A percentile compares a stretch with the other conserved stretches of the same genome.
These are phyloP conservation scores for Lipophrys pholis DNA, from an alignment of 2,113 vertebrate genomes.

Conservation along the genomic window DNA sequence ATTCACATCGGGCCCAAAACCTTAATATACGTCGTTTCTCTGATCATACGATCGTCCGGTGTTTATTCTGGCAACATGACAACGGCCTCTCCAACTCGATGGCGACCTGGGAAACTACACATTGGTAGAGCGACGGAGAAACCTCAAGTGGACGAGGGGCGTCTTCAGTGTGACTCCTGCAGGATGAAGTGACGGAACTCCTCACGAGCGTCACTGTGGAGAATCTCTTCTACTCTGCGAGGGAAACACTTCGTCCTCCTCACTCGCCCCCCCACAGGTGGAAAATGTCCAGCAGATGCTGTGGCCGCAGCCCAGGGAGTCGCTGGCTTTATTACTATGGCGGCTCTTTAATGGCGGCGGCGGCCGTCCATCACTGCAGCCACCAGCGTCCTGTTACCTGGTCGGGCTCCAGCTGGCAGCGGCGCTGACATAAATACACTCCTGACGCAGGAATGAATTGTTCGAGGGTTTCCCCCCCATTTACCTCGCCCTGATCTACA, in stretches of 20 bases:
- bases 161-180: too few species aligned
- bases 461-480: too few species aligned
- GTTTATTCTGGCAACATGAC: constrained; percentile 27
- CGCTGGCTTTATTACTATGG: constrained; percentile 39
- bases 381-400: constrained; percentile 26
- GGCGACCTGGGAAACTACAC: constrained; percentile 42
- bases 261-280: constrained; percentile 35
- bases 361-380: neutral
- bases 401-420: constrained; percentile 36
- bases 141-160: too few species aligned
- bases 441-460: too few species aligned
- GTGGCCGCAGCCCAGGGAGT: constrained; percentile 33
- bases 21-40: too few species aligned
- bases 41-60: too few species aligned
- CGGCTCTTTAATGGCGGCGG: constrained; percentile 43
- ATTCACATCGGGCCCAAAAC: too few species aligned
- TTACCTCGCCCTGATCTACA: constrained; percentile 1
- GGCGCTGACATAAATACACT: constrained; percentile 16
- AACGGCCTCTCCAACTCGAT: constrained; percentile 28
- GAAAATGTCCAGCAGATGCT: constrained; percentile 49
- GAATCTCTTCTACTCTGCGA: too few species aligned
- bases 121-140: too few species aligned
- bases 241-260: constrained; percentile 10
- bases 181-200: too few species aligned
- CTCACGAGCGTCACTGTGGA: too few species aligned